These are phyloP conservation scores for Myotis brandtii DNA, from an alignment of 2,113 vertebrate species.

Conservation along the genomic window DNA sequence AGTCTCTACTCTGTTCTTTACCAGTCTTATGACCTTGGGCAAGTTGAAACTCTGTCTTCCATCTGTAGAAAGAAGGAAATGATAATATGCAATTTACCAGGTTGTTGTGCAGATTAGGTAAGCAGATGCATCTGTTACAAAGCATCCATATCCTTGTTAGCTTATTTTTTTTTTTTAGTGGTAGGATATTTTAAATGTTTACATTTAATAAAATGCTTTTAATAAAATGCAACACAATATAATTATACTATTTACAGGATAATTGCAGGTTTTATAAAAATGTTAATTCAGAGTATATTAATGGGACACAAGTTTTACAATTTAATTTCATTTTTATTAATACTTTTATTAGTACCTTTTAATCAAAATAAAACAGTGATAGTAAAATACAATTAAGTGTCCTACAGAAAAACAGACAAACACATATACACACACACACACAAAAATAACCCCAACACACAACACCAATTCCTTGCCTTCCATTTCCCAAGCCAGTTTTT, in stretches of 20 bases:
- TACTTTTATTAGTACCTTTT: slow-evolving; percentile 20
- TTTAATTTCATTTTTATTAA: slow-evolving; percentile 63
- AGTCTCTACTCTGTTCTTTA: background rate
- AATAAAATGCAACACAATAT: slow-evolving; percentile 42
- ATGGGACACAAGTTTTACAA: slow-evolving; percentile 32
- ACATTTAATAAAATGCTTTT: slow-evolving; percentile 49
- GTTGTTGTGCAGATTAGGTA: background rate
- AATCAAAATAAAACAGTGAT: slow-evolving; percentile 51
- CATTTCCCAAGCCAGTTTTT: background rate
- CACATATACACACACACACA: background rate
- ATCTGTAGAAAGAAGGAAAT: background rate
- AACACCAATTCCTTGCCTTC: background rate
- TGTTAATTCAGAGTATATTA: slow-evolving; percentile 63
- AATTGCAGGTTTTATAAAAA: slow-evolving; percentile 65
- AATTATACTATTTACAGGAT: slow-evolving; percentile 30
- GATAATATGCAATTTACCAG: background rate
- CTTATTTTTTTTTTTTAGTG: background rate
- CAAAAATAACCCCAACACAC: background rate
- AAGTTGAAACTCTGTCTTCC: background rate
- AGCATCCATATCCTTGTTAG: background rate
- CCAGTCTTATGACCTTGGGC: background rate
- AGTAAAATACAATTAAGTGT: slow-evolving; percentile 30
- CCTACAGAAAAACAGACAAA: background rate
- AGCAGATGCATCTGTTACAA: background rate
- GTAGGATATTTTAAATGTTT: slow-evolving; percentile 51